These are phyloP conservation scores for Erythrolamprus reginae DNA, from an alignment of 2,113 vertebrate species.

Conservation along the genomic window DNA sequence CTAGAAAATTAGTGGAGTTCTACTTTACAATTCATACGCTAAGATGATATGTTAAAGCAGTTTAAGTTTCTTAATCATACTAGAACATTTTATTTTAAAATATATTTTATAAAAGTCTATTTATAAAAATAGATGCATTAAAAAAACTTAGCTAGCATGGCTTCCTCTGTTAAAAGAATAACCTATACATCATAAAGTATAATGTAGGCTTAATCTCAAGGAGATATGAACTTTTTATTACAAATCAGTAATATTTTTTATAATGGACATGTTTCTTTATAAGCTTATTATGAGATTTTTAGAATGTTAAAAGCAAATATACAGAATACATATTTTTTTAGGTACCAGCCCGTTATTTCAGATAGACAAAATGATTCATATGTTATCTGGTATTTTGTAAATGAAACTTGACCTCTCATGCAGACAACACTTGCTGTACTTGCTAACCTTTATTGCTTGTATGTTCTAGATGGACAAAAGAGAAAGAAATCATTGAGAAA, in stretches of 20 bases:
- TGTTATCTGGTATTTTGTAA: neutral
- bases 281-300: neutral
- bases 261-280: neutral
- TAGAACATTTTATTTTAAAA: slow-evolving; percentile 22
- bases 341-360: neutral
- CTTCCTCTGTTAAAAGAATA: slow-evolving; percentile 37
- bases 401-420: neutral
- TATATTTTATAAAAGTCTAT: slow-evolving; percentile 18
- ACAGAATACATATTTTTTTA: neutral
- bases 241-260: slow-evolving; percentile 16
- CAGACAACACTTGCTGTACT: neutral
- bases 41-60: slow-evolving; percentile 45
- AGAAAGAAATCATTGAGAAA: slow-evolving; percentile 90
- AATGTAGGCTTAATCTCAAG: slow-evolving; percentile 28
- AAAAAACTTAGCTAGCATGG: neutral
- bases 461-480: slow-evolving; percentile 87
- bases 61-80: slow-evolving; percentile 37
- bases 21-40: slow-evolving; percentile 15
- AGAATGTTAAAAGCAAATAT: neutral
- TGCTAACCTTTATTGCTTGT: neutral
- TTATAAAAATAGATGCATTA: slow-evolving; percentile 24
- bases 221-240: neutral
- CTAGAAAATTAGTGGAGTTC: neutral
- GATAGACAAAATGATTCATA: neutral
- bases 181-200: slow-evolving; percentile 22